A percentile compares a stretch with the other conserved stretches of the same genome.
phyloP scores from a whole-genome alignment of 2,888 invertebrate species.

The Pseudococcus jackbeardsleyi region DNA sequence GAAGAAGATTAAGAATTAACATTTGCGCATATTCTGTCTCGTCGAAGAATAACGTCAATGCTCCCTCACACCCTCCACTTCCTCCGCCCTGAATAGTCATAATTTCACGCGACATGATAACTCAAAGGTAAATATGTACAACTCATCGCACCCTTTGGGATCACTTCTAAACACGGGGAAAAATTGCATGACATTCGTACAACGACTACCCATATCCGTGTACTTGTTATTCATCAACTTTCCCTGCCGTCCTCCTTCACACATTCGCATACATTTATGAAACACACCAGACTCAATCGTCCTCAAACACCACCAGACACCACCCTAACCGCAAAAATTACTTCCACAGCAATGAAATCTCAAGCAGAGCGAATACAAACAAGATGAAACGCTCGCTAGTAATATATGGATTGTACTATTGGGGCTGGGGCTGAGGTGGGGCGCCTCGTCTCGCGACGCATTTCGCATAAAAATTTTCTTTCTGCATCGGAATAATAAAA shows the following conservation, averaged over 20 bases:
- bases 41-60: no score
- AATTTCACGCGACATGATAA: no score
- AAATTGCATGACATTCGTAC: neutral
- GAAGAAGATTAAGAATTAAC: no score
- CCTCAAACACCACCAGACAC: neutral
- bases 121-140: no score
- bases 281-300: neutral
- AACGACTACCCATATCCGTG: no score
- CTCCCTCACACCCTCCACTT: no score
- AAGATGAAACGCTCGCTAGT: neutral
- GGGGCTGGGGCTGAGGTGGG: no score
- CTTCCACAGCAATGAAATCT: constrained; percentile 6
- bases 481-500: constrained; percentile 4
- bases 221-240: neutral
- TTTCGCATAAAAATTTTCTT: constrained; percentile 36
- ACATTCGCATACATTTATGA: neutral
- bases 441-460: neutral
- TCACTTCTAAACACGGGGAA: no score
- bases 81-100: no score
- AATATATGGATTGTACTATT: neutral
- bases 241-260: neutral
- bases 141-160: no score
- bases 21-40: no score
- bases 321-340: constrained; percentile 18
- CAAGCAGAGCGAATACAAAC: constrained; percentile 24